A percentile compares a stretch with the other conserved stretches of the same genome.
Conservation (phyloP, 2,888 invertebrate species). For the Acronicta psi region DNA sequence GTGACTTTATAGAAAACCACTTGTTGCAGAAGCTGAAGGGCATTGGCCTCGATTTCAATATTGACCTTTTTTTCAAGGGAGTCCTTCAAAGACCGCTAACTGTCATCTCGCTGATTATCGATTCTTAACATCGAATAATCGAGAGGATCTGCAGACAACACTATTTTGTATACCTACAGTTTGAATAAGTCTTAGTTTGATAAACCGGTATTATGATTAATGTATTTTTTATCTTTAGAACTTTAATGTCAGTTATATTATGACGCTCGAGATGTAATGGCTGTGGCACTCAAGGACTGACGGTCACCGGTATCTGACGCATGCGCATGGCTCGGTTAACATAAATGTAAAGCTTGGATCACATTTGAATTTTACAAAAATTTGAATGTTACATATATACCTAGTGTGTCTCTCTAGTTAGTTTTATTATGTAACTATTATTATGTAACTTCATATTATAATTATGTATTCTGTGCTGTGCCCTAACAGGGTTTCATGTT, state of each 20-base stretch:
- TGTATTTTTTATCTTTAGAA: conserved; percentile 54
- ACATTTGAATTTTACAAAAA: no score
- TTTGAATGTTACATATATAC: no score
- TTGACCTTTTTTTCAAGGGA: no score
- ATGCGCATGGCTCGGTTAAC: not conserved
- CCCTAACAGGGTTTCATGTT: no score
- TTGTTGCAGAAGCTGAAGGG: no score
- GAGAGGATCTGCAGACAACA: conserved; percentile 7
- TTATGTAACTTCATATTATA: no score
- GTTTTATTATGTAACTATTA: no score
- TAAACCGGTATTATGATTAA: conserved; percentile 51
- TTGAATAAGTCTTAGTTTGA: conserved; percentile 30
- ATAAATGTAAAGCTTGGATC: no score
- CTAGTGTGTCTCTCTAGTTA: no score
- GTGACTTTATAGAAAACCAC: no score
- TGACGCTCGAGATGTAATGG: conserved; percentile 38
- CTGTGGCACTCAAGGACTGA: conserved; percentile 2
- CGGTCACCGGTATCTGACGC: not conserved
- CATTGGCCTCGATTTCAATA: no score
- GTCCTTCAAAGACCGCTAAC: not conserved
- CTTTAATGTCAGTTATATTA: conserved; percentile 46
- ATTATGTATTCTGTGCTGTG: no score
- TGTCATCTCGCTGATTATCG: not conserved
- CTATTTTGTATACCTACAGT: conserved; percentile 2
- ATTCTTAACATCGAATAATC: not conserved